These are phyloP conservation scores for Montipora capitata DNA, from an alignment of 92 coral and sea anemone species.

Conservation along the genomic window DNA sequence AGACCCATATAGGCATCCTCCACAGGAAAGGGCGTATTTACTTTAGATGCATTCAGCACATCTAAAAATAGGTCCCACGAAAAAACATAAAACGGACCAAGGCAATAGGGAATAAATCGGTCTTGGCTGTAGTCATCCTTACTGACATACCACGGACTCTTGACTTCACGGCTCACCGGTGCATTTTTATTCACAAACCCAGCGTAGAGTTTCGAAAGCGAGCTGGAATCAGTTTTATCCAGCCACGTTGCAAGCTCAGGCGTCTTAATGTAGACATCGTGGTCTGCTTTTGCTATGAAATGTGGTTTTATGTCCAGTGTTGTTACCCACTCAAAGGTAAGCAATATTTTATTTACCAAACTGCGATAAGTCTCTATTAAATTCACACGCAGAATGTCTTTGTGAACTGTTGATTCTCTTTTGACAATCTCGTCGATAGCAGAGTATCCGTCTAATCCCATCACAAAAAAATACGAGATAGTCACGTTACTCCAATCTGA, in stretches of 20 bases:
- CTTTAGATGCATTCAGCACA: neutral
- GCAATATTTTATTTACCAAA: too few relatives aligned
- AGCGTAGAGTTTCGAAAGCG: neutral
- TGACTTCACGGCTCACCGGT: neutral
- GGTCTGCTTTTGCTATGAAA: too few relatives aligned
- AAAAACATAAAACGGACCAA: neutral
- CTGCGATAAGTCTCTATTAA: too few relatives aligned
- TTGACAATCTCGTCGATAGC: neutral
- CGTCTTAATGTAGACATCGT: too few relatives aligned
- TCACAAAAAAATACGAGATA: neutral
- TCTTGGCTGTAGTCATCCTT: neutral
- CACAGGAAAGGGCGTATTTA: neutral
- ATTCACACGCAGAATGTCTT: neutral
- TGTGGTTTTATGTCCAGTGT: too few relatives aligned
- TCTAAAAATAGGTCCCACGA: neutral
- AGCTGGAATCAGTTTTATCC: neutral
- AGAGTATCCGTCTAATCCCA: neutral
- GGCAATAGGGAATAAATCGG: neutral
- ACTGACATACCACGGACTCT: neutral
- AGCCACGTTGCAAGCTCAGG: neutral
- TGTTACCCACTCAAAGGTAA: too few relatives aligned
- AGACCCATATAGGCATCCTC: neutral
- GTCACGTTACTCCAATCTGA: neutral
- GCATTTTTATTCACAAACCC: neutral
- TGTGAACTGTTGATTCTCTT: neutral